Base-by-base conservation (phyloP, 2,113 vertebrate genomes). In the Aythya baeri region DNA sequence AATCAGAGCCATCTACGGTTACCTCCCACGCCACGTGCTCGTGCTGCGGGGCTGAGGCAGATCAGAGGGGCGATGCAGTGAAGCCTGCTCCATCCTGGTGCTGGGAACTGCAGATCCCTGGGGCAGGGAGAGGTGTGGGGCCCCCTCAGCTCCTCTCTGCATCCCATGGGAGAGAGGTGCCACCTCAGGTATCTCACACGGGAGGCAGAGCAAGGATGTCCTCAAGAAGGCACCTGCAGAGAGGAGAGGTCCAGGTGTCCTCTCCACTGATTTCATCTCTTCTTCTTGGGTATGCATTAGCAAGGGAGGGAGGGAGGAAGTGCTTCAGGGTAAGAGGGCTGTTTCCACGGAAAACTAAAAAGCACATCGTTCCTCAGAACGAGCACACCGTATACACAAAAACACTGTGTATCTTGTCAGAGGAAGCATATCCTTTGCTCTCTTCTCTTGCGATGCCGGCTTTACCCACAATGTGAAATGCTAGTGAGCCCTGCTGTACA, bases 1-100 rank as follows among this genome's bases (percentile, higher is more conserved):
- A 94, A 91, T 85, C 94, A 96, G 94, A 95, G 63, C 58, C 67
- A 94, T 96, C n/a, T 88, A 80, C 1, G 80, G 94, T 86, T 74
- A 65, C 50, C 57, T 67, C 78, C 38, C 27, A 38, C 36, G 18
- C 38, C 62, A 65, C 62, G 62, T 65, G 62, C 62, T 41, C 16
- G 38, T 41, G 62, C 38, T 41, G 29, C 11, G 26, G 62, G 62
- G 62, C 26, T 20, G 62, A 41, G 26, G 62, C 62, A 41, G 62
- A 65, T 18, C 38, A 29, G 36, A 65, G 62, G 38, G 62, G 36
- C 11, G 17, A 65, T 23, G 62, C 26, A 9, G 17, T 18, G 62
- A 65, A 65, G 62, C 38, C 62, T 41, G 38, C 36, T 41, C 62
- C 62, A 41, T 65, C 17, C 36, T 12, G 9, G 38, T 25, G 62